Percentiles rank a stretch among this genome's conserved stretches.
Conservation (phyloP, 2,113 vertebrate genomes). For the Sialia sialis region DNA sequence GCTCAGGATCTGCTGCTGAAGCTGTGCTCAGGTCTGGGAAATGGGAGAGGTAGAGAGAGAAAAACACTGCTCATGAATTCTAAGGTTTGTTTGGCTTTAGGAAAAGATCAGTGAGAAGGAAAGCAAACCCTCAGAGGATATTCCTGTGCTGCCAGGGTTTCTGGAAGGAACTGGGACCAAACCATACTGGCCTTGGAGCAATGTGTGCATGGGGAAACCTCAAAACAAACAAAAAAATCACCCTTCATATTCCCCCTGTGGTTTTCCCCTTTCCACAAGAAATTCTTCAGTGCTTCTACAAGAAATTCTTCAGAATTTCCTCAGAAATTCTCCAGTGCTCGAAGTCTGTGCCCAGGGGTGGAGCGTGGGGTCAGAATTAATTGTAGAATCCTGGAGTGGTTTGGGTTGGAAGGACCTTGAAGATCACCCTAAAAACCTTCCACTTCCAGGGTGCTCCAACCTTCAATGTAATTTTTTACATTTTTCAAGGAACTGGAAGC, state of each 20-base stretch:
- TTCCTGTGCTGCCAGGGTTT: not conserved
- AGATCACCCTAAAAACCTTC: accelerated
- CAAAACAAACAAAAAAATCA: no score
- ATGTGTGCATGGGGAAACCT: not conserved
- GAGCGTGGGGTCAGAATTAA: no score
- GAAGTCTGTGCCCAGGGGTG: not conserved
- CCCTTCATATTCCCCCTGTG: not conserved
- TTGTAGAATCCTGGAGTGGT: not conserved
- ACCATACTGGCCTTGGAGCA: not conserved
- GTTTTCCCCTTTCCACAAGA: not conserved
- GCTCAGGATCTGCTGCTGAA: not conserved
- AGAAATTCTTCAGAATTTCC: not conserved
- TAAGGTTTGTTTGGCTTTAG: not conserved
- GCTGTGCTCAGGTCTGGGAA: not conserved
- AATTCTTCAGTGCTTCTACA: not conserved
- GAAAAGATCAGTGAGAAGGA: not conserved
- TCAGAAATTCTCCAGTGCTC: not conserved
- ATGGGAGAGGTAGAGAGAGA: not conserved
- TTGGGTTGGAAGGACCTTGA: not conserved
- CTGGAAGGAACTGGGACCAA: not conserved
- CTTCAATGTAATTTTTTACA: not conserved
- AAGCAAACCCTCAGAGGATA: not conserved
- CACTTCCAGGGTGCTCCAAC: not conserved
- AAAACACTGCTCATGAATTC: not conserved
- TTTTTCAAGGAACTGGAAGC: not conserved